These are phyloP conservation scores for Dasysyrphus albostriatus DNA, from an alignment of 2,888 invertebrate species.

Conservation along the genomic window DNA sequence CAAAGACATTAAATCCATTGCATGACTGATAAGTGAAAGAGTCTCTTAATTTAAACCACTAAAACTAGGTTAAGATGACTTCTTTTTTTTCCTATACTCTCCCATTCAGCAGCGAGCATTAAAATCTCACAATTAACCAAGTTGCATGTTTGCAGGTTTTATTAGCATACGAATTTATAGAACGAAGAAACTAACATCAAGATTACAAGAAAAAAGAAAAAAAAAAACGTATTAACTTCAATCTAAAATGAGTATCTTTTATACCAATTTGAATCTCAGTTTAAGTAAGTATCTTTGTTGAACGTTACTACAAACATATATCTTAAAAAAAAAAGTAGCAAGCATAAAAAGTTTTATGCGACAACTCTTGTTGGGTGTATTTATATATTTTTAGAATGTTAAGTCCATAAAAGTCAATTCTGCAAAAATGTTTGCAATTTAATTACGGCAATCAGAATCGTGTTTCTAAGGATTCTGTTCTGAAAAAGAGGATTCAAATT, in stretches of 20 bases:
- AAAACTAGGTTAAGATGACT: slow-evolving; percentile 39
- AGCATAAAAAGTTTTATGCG: slow-evolving; percentile 28
- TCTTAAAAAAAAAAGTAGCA: background rate
- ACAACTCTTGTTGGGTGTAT: slow-evolving; percentile 1
- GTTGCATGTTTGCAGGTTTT: slow-evolving; percentile 33
- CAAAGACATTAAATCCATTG: slow-evolving; percentile 14
- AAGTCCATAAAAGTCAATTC: slow-evolving; percentile 56
- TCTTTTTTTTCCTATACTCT: background rate
- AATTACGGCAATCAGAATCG: slow-evolving; percentile 66
- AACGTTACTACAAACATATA: background rate
- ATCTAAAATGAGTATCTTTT: slow-evolving; percentile 9
- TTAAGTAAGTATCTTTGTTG: background rate
- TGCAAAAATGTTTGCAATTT: slow-evolving; percentile 60
- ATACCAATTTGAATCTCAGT: background rate
- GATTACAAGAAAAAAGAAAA: background rate
- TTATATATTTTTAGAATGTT: slow-evolving; percentile 39
- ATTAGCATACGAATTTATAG: slow-evolving; percentile 26
- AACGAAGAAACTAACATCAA: background rate
- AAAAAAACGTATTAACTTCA: slow-evolving; percentile 19
- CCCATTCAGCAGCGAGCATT: background rate
- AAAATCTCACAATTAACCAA: slow-evolving; percentile 14
- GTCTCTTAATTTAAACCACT: slow-evolving; percentile 26
- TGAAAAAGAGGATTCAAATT: slow-evolving; percentile 59
- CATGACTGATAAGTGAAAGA: slow-evolving; percentile 37
- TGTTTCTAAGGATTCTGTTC: slow-evolving; percentile 25